These are phyloP conservation scores for Galagoides demidoff DNA, from an alignment of 2,797 vertebrate genomes.

Conservation along the genomic window DNA sequence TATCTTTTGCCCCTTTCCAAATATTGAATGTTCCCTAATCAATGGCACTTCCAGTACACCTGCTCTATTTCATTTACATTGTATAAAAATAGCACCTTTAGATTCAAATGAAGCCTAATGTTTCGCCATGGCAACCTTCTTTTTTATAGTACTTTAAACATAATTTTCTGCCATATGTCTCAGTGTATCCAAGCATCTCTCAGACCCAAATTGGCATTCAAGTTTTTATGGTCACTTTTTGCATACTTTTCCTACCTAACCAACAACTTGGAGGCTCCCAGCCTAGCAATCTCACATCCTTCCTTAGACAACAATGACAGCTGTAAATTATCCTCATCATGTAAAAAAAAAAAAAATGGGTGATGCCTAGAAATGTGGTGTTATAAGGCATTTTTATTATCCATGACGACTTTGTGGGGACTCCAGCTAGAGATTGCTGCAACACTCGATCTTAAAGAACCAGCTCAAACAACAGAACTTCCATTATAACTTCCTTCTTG, in stretches of 20 bases:
- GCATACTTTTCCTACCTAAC: neutral
- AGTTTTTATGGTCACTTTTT: neutral
- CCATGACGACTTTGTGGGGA: neutral
- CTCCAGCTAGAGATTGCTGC: neutral
- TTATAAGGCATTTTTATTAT: neutral
- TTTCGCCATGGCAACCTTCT: neutral
- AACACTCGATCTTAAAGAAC: neutral
- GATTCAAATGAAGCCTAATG: neutral
- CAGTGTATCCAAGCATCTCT: neutral
- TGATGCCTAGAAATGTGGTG: neutral
- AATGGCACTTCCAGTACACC: neutral
- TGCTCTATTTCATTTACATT: constrained; percentile 12
- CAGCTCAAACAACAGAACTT: neutral
- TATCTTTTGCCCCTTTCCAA: neutral
- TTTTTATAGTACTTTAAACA: neutral
- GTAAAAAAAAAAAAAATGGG: neutral
- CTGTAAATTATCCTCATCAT: neutral
- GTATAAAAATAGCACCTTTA: neutral
- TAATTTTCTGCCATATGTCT: neutral
- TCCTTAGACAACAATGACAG: neutral
- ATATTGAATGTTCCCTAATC: neutral
- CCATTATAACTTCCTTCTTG: neutral
- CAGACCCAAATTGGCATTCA: neutral
- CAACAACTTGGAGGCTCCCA: neutral
- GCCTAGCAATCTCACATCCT: neutral